Evolutionary conservation across 1,140 invertebrate species (phyloP).

Genomic region (Dreissena polymorpha): DNA sequence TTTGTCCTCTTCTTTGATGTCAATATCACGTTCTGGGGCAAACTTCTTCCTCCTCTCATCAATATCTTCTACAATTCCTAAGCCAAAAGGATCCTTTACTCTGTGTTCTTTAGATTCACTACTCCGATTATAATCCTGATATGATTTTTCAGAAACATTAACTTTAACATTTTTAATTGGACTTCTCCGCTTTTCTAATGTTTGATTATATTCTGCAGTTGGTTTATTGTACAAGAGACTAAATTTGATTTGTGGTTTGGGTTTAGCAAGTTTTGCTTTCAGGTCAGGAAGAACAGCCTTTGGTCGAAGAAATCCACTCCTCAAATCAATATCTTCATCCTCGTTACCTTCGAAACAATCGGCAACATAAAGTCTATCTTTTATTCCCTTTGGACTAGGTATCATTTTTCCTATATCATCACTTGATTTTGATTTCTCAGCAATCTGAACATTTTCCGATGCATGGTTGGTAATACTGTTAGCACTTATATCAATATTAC

Average conservation of each 20-base stretch:
- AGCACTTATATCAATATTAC: neutral
- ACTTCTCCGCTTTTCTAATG: no score
- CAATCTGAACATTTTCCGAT: neutral
- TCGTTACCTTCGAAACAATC: neutral
- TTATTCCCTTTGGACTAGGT: no score
- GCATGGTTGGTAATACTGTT: neutral
- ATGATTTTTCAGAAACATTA: no score
- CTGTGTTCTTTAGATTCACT: no score
- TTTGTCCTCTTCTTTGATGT: no score
- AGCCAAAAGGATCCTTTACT: constrained; percentile 6
- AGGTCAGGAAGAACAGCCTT: neutral
- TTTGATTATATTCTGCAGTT: no score
- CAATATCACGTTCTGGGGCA: no score
- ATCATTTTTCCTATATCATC: neutral
- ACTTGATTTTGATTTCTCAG: neutral
- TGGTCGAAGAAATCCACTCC: neutral
- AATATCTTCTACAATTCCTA: constrained; percentile 1
- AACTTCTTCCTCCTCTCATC: constrained; percentile 6
- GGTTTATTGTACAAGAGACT: neutral
- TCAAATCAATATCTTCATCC: constrained; percentile 2
- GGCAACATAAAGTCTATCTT: no score
- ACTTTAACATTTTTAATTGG: no score
- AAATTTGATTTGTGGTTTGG: constrained; percentile 4
- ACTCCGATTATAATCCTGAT: no score
- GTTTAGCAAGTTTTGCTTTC: neutral